Percentiles rank a stretch among this genome's conserved stretches.
Conservation (phyloP, 2,797 vertebrate genomes). For the Semotilus atromaculatus region DNA sequence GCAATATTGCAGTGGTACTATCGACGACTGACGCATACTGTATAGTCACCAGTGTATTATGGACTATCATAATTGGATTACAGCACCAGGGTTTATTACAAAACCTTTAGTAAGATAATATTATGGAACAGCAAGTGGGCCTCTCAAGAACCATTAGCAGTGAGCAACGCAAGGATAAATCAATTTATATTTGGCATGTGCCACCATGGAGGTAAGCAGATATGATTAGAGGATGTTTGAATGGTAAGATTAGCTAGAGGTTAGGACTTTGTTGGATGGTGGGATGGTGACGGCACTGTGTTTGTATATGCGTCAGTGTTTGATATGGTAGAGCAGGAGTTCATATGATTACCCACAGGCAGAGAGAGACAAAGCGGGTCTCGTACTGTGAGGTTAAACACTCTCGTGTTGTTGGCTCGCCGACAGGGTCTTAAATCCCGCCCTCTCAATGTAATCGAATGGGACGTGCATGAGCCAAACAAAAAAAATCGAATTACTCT, state of each 20-base stretch:
- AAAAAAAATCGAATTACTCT: neutral
- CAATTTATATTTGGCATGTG: slow-evolving; percentile 40
- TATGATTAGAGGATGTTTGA: slow-evolving; percentile 51
- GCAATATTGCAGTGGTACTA: slow-evolving; percentile 1
- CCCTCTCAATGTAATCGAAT: neutral
- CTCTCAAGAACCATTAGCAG: slow-evolving; percentile 40
- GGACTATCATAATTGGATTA: slow-evolving; percentile 43
- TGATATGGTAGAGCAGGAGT: slow-evolving; percentile 6
- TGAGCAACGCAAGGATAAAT: slow-evolving; percentile 31
- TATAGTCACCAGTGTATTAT: slow-evolving; percentile 43
- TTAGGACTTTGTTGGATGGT: slow-evolving; percentile 17
- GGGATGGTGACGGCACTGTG: neutral
- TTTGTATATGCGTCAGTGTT: slow-evolving; percentile 22
- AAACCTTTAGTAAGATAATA: slow-evolving; percentile 38
- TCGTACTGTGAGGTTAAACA: slow-evolving; percentile 39
- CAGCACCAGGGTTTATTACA: slow-evolving; percentile 31
- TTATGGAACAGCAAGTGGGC: slow-evolving; percentile 23
- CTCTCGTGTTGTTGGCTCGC: neutral
- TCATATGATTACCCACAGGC: slow-evolving; percentile 19
- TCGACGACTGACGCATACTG: slow-evolving; percentile 15
- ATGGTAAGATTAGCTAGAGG: slow-evolving; percentile 36
- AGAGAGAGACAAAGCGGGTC: neutral
- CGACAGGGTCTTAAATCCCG: neutral
- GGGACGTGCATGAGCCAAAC: neutral
- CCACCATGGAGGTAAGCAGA: slow-evolving; percentile 42